Evolutionary conservation across 1,140 invertebrate species (phyloP), one percentile per base, ranked within the genome.

Genomic region (Diorhabda carinulata): DNA sequence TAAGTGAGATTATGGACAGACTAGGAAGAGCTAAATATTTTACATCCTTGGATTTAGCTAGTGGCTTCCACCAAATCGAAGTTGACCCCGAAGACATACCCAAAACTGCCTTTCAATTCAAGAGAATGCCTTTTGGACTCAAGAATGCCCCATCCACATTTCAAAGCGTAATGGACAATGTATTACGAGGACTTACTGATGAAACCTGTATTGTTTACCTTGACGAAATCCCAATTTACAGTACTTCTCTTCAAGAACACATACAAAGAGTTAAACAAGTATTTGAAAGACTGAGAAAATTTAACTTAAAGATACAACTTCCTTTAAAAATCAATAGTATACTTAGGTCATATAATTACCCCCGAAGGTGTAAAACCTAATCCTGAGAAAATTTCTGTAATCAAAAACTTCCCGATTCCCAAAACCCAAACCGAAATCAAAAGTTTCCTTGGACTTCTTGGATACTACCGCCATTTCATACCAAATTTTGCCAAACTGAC

Each of bases 291-390:
- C 62, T 80, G 10, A 68, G 72, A 59, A n/a, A 72, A 56, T 45
- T 69, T 59, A 81, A 81, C 61, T 68, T 83, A 7, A 81, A 81
- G 69, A 42, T 82, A 3, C 74, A 82, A 70, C 74, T 76, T 83
- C 71, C 65, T 83, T 2, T 62, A 66, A 60, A 70, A 77, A 45
- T 76, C 81, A 76, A 74, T 81, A 0, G 60, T 69, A 8, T 80
- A 81, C 69, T 68, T 83, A 47, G 81, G 82, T 7, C 79, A 82
- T 69, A 67, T 79, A 1, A 72, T 83, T 6, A 74, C 75, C 2
- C 61, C 68, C 5, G 47, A 80, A 10, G 82, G 81, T 40, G 76
- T 83, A 1, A 69, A 72, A 61, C 77, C 79, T 8, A 75, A 82
- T 69, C 78, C 72, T 2, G 83, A 83, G 74, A 71, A 64, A 47